phyloP scores from a whole-genome alignment of 23 tunicate genomes.

The Diplosoma virens region DNA sequence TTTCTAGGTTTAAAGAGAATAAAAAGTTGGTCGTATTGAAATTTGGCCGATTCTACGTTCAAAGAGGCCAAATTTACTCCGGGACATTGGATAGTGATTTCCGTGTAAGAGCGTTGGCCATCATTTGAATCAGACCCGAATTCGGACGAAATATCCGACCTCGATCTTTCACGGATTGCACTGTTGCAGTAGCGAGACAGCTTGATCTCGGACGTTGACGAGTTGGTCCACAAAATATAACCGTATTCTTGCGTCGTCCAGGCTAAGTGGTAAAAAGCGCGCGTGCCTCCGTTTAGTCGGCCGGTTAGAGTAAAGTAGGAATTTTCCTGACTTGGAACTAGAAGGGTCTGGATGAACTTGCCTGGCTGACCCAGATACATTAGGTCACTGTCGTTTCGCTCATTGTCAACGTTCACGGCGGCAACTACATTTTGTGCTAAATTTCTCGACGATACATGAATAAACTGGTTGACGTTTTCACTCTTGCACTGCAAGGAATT shows the following conservation, averaged over 20 bases:
- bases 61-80: background rate
- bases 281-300: background rate
- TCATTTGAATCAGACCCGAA: background rate
- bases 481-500: constrained; percentile 14
- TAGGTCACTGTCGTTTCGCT: background rate
- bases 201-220: background rate
- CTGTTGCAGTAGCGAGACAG: constrained; percentile 1
- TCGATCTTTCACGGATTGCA: background rate
- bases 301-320: background rate
- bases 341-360: background rate
- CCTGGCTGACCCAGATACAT: constrained; percentile 30
- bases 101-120: background rate
- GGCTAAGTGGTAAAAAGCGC: background rate
- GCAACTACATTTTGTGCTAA: background rate
- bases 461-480: background rate
- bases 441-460: background rate
- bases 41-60: background rate
- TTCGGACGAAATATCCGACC: background rate
- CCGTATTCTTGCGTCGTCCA: constrained; percentile 17
- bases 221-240: constrained; percentile 9
- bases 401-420: background rate
- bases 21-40: background rate
- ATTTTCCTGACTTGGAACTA: background rate
- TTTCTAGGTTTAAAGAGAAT: background rate
- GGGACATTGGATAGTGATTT: background rate